Percentiles rank a stretch among this genome's conserved stretches.
phyloP scores from a whole-genome alignment of 2,888 invertebrate genomes.

The Pinctada fucata region DNA sequence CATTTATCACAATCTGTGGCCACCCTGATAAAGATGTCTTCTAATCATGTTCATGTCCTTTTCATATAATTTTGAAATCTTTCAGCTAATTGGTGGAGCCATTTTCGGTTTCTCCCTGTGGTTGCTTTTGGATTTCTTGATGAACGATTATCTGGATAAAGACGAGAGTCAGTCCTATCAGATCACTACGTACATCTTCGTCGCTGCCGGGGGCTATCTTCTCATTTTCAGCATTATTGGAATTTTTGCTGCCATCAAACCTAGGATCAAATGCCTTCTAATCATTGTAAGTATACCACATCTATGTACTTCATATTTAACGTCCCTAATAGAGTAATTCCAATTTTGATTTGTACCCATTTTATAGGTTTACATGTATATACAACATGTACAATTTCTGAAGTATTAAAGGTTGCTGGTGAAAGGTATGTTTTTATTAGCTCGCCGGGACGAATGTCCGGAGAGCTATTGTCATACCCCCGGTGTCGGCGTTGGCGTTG shows the following conservation, averaged over 20 bases:
- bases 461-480: no score
- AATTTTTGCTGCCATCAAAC: conserved; percentile 62
- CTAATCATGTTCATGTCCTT: no score
- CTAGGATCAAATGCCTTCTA: conserved; percentile 56
- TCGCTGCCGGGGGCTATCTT: conserved; percentile 58
- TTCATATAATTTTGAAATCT: conserved; percentile 20
- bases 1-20: no score
- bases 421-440: no score
- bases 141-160: conserved; percentile 65
- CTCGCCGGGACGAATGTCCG: no score
- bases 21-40: no score
- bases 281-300: conserved; percentile 57
- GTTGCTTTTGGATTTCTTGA: conserved; percentile 67
- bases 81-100: conserved; percentile 65
- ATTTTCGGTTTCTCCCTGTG: conserved; percentile 67
- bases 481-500: no score
- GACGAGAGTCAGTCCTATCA: conserved; percentile 59
- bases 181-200: conserved; percentile 62
- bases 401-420: no score
- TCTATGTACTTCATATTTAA: not conserved
- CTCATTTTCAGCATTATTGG: conserved; percentile 63
- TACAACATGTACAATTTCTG: not conserved
- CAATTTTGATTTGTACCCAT: not conserved
- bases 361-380: not conserved
- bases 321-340: not conserved